Evolutionary conservation across 2,113 vertebrate species (phyloP), one percentile per base, ranked within the genome.

Genomic region (Isichthys henryi): DNA sequence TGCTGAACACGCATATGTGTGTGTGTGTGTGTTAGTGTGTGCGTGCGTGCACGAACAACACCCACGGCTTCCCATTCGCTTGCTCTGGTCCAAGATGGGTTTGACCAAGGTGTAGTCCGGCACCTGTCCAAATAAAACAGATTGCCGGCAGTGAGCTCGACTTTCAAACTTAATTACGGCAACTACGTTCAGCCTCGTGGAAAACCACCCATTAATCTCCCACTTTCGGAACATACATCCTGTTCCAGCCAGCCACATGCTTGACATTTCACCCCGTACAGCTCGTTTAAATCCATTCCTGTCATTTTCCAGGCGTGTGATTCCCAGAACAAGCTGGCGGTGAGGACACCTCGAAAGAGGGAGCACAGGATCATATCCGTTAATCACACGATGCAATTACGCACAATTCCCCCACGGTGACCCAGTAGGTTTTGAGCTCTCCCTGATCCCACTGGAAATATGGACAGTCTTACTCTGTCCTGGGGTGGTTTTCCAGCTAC

Each of bases 131-230:
- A 27, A 17, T 27, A 11, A 86, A 17, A 80, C 74, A 43, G 45
- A 49, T 31, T 27, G 45, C 48, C 45, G 4, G 83, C 74, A 80
- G 74, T 27, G 48, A 86, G 83, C 83, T 86, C 27, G 45, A 27
- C 45, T 48, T 49, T 86, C 83, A 49, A 86, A 86, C 48, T 48
- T 86, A 86, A 86, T 86, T 86, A 86, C 83, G 45, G 11, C 48
- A 21, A 50, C 83, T 49, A 48, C 83, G n/a, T 86, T 86, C 48
- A 17, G 45, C 83, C 46, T 48, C 83, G 8, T 23, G 21, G 45
- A 86, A 48, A 86, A 27, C 19, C 21, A 13, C 48, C 83, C 83
- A 50, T 48, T 50, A 27, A 46, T 80, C 83, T 49, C 43, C 45
- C 48, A 13, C 48, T 27, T 50, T 86, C 23, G 9, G 83, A 50